Conservation (phyloP, 2,797 vertebrate species). For the Alexandromys oeconomus region DNA sequence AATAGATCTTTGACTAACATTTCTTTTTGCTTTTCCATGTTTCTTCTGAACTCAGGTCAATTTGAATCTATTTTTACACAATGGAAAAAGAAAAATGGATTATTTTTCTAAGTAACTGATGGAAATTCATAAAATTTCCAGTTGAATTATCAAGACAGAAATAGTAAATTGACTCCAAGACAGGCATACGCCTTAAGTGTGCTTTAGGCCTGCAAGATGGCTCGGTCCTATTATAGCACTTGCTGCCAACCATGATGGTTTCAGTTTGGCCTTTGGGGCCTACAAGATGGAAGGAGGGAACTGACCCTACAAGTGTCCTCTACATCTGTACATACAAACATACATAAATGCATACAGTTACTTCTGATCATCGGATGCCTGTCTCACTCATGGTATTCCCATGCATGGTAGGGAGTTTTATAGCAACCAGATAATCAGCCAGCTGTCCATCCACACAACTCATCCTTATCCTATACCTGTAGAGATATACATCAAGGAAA, state of each 20-base stretch:
- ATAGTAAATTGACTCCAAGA: conserved; percentile 30
- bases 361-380: background rate
- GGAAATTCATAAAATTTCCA: conserved; percentile 29
- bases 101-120: background rate
- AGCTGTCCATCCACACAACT: background rate
- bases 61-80: conserved; percentile 35
- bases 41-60: background rate
- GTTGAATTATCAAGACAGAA: conserved; percentile 23
- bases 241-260: no score
- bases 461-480: background rate
- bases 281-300: background rate
- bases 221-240: background rate
- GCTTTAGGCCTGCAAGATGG: background rate
- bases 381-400: background rate
- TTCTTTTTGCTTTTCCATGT: background rate
- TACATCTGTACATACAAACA: background rate
- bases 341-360: background rate
- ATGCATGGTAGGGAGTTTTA: background rate
- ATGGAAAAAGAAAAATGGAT: background rate
- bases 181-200: background rate
- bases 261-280: background rate
- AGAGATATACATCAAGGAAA: background rate
- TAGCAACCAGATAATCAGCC: background rate
- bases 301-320: background rate
- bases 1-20: background rate